A percentile compares a stretch with the other conserved stretches of the same genome.
Conservation (phyloP, 2,797 vertebrate genomes). For the Antrozous pallidus region DNA sequence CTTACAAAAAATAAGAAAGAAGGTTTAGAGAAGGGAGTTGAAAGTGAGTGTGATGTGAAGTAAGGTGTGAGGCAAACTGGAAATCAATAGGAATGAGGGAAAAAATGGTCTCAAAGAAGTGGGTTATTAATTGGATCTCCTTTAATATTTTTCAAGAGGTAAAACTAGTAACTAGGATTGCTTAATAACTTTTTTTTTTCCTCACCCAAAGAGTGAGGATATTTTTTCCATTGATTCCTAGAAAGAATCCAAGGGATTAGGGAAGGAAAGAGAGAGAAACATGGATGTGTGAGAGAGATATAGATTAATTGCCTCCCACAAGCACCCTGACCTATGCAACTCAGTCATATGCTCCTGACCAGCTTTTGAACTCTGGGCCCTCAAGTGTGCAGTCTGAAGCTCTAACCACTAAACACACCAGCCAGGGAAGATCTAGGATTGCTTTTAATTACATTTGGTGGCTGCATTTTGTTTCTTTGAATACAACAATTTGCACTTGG, state of each 20-base stretch:
- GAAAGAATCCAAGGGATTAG: too few species aligned
- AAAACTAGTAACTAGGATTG: background rate
- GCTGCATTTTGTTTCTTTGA: conserved; percentile 5
- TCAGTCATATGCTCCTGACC: too few species aligned
- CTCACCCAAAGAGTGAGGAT: too few species aligned
- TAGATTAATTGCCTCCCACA: background rate
- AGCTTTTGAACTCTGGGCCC: too few species aligned
- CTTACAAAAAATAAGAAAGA: background rate
- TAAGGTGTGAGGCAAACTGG: background rate
- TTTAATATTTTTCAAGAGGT: background rate
- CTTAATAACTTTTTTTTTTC: background rate
- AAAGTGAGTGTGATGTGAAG: background rate
- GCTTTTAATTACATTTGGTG: background rate
- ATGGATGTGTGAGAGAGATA: background rate
- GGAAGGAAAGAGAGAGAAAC: background rate
- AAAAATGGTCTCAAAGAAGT: background rate
- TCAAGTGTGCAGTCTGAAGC: background rate
- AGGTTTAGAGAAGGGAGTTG: background rate
- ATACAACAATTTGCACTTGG: background rate
- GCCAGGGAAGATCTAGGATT: background rate
- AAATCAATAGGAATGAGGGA: background rate
- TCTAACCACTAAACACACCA: background rate
- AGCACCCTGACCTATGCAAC: background rate
- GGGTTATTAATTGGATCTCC: background rate
- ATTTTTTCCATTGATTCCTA: too few species aligned